A percentile compares a stretch with the other conserved stretches of the same genome.
These are phyloP conservation scores for Spheniscus mendiculus DNA, from an alignment of 2,113 vertebrate genomes.

Conservation along the genomic window DNA sequence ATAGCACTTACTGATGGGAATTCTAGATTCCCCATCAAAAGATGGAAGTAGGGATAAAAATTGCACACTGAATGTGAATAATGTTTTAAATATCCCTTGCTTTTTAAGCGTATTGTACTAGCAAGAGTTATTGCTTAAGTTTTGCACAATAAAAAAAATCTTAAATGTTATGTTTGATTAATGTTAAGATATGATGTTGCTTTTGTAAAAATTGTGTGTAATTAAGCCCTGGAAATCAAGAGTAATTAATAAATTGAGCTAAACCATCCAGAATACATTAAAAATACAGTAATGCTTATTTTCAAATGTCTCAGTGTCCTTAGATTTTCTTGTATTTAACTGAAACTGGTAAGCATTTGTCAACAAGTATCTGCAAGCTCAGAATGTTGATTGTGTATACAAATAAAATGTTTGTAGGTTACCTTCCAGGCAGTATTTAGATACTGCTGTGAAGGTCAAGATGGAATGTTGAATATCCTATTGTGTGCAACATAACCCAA, in stretches of 20 bases:
- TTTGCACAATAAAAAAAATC: constrained; percentile 46
- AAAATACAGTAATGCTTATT: neutral
- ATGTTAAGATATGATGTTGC: neutral
- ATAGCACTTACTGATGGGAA: constrained; percentile 46
- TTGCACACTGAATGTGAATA: neutral
- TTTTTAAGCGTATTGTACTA: constrained; percentile 16
- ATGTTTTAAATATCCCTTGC: constrained; percentile 20
- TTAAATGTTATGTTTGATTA: neutral
- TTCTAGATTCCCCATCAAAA: neutral
- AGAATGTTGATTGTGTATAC: neutral
- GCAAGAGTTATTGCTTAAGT: neutral
- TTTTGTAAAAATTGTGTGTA: neutral
- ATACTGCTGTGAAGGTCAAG: neutral
- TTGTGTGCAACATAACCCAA: neutral
- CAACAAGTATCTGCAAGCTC: neutral
- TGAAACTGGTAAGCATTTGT: neutral
- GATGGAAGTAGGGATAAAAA: constrained; percentile 11
- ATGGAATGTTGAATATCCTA: neutral
- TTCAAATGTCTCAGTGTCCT: neutral
- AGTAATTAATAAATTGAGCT: neutral
- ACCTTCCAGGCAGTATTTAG: neutral
- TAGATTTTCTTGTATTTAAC: neutral
- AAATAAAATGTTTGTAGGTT: neutral
- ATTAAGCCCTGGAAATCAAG: neutral
- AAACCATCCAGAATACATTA: neutral